Evolutionary conservation across 2,888 invertebrate species (phyloP).

Genomic region (Hyppa rectilinea): DNA sequence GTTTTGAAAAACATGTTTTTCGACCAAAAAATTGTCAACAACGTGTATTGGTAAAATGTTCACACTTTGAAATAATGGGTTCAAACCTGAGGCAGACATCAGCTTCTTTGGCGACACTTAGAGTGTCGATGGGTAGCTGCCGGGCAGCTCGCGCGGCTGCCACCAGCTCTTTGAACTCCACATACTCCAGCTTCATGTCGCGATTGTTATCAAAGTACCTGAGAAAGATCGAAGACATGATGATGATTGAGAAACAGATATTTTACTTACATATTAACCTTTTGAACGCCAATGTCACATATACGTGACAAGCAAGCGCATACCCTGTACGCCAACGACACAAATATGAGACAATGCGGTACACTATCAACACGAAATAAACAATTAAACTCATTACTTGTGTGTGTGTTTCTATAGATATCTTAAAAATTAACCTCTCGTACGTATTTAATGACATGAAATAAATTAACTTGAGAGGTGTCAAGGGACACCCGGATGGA

Average conservation of each 20-base stretch:
- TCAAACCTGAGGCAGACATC: constrained; percentile 81
- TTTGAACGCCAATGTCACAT: no score
- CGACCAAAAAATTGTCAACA: neutral
- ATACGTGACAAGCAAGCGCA: no score
- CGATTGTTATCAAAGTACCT: constrained; percentile 91
- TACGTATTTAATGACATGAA: no score
- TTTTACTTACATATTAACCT: no score
- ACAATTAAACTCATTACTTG: no score
- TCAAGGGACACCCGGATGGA: no score
- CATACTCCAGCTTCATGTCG: constrained; percentile 88
- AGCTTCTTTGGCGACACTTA: constrained; percentile 90
- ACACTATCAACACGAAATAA: no score
- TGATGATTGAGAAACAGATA: neutral
- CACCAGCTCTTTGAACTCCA: constrained; percentile 91
- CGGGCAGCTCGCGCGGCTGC: constrained; percentile 89
- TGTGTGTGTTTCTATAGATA: no score
- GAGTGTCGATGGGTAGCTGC: constrained; percentile 88
- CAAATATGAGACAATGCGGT: no score
- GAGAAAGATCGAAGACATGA: constrained; percentile 24
- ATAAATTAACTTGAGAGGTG: no score
- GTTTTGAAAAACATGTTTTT: neutral
- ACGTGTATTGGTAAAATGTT: neutral
- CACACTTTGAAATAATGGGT: neutral
- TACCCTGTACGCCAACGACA: no score
- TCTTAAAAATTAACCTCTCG: no score